Percentiles rank a stretch among this genome's conserved stretches.
Conservation (phyloP, 1,140 invertebrate genomes). For the Drosophila triauraria region DNA sequence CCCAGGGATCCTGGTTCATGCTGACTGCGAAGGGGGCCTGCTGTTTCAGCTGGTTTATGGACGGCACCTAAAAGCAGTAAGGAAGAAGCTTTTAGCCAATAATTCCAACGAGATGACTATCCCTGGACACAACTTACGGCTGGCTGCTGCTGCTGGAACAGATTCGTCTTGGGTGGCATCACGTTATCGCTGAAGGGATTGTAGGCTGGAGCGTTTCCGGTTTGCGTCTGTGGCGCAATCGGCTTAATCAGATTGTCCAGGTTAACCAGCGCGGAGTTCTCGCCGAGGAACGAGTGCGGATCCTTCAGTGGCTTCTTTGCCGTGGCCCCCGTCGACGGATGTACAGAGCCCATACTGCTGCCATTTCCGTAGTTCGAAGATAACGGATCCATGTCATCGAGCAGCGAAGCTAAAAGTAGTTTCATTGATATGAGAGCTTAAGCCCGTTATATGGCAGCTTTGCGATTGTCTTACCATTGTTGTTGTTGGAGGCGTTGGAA, state of each 20-base stretch:
- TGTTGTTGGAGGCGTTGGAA: slow-evolving; percentile 80
- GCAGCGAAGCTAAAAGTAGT: slow-evolving; percentile 66
- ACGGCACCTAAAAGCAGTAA: slow-evolving; percentile 78
- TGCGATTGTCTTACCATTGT: slow-evolving; percentile 74
- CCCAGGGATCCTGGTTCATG: slow-evolving; percentile 85
- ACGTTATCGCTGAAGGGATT: slow-evolving; percentile 84
- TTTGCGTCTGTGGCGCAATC: slow-evolving; percentile 67
- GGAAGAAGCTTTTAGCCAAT: not conserved
- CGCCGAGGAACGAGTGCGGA: slow-evolving; percentile 96
- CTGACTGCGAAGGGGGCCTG: slow-evolving; percentile 85
- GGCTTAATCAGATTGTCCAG: slow-evolving; percentile 96
- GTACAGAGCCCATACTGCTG: slow-evolving; percentile 49
- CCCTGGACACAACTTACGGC: slow-evolving; percentile 59
- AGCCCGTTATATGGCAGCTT: not conserved
- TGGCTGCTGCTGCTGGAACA: slow-evolving; percentile 85
- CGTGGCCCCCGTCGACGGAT: slow-evolving; percentile 75
- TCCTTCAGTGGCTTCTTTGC: slow-evolving; percentile 90
- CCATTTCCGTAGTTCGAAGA: slow-evolving; percentile 70
- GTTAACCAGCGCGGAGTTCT: slow-evolving; percentile 97
- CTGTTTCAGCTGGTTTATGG: slow-evolving; percentile 87
- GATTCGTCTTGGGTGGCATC: slow-evolving; percentile 84
- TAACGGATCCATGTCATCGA: slow-evolving; percentile 83
- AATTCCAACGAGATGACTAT: not conserved
- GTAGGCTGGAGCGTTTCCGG: slow-evolving; percentile 70
- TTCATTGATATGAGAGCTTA: not conserved